Evolutionary conservation across 2,888 invertebrate genomes (phyloP), one percentile per base, ranked within the genome.

Genomic region (Strigamia transsilvanica): DNA sequence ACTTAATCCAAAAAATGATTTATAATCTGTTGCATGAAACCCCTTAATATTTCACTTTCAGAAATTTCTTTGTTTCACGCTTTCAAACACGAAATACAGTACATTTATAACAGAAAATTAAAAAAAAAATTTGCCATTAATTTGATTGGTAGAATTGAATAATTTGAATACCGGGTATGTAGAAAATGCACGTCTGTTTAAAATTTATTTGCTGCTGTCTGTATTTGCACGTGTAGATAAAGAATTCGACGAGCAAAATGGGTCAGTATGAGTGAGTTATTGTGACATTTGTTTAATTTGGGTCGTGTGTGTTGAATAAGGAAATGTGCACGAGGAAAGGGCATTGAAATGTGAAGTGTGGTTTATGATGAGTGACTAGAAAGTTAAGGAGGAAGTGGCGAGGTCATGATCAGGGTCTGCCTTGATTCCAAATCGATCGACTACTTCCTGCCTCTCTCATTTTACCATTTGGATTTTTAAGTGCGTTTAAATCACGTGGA

Each of bases 371-470:
- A 56, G 56, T 56, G 56, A 56, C 56, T 56, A 18, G 56, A 56
- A 18, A 56, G 18, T 56, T 56, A 73, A 73, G 73, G 32, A 73
- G 73, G 73, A 73, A 73, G 73, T 73, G 73, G 27, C 27, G 73
- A 73, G 73, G 73, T 73, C 73, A 73, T 73, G 73, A 73, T 73
- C 73, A 73, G 73, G 73, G 73, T 73, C 73, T 73, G 73, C 27
- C 13, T 73, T 73, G 73, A 73, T 73, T 73, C 73, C 7, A 27
- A 73, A 73, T 73, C 73, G 73, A 73, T 73, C 27, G 32, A 73
- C 73, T 27, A n/a, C 73, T 73, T 73, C 32, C 73, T 27, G 13
- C 73, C 73, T 73, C 66, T 66, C 73, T 56, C 18, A 56, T 56
- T 56, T 56, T 18, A 56, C 56, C 73, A 73, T 73, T 73, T 73